Percentiles rank a stretch among this genome's conserved stretches.
Conservation (phyloP, 2,113 vertebrate species). For the Genyomyrus donnyi region DNA sequence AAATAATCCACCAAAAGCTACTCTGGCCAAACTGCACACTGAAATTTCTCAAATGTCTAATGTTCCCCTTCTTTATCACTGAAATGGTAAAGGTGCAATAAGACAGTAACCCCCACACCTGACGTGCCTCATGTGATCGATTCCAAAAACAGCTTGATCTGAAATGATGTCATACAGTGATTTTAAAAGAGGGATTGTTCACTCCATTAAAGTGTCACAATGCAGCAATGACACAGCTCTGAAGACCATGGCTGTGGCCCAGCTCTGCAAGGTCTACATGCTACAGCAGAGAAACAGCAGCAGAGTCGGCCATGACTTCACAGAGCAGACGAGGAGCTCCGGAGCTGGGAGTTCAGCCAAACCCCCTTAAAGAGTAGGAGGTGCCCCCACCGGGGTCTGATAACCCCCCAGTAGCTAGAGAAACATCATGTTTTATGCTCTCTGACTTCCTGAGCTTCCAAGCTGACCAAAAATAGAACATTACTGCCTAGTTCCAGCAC, state of each 20-base stretch:
- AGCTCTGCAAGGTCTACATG: not conserved
- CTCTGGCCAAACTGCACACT: not conserved
- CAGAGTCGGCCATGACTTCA: not conserved
- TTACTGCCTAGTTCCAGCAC: not conserved
- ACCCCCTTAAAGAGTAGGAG: not conserved
- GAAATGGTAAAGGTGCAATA: not conserved
- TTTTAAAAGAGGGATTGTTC: not conserved
- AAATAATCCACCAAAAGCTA: not conserved
- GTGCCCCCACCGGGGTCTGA: not conserved
- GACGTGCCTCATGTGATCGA: not conserved
- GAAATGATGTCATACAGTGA: not conserved
- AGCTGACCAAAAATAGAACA: not conserved
- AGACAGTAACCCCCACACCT: not conserved
- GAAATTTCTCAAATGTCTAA: not conserved
- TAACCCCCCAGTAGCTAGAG: not conserved
- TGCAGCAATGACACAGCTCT: not conserved
- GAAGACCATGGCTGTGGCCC: not conserved
- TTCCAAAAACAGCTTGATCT: not conserved
- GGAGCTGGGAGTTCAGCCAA: not conserved
- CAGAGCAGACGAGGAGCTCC: not conserved
- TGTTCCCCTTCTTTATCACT: not conserved
- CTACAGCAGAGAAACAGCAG: not conserved
- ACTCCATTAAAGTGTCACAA: not conserved
- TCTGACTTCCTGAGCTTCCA: not conserved
- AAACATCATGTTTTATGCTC: conserved; percentile 7